Percentiles rank a stretch among this genome's conserved stretches.
Evolutionary conservation across 2,797 vertebrate species (phyloP).

Genomic region (Sebastiscus albofasciatus): DNA sequence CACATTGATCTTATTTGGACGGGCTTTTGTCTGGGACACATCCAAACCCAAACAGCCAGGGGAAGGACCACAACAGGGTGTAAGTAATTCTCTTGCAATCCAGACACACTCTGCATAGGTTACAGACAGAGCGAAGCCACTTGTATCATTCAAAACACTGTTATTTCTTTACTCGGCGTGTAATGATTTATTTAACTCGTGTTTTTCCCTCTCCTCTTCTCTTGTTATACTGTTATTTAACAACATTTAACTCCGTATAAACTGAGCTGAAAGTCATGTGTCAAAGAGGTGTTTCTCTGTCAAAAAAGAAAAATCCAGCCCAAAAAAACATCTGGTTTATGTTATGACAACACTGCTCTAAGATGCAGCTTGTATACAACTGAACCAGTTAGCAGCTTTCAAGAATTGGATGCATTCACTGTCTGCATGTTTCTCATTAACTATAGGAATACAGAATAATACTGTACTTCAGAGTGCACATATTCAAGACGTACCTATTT

Average conservation of each 20-base stretch:
- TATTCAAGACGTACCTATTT: conserved; percentile 31
- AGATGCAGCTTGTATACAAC: conserved; percentile 58
- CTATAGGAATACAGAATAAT: conserved; percentile 29
- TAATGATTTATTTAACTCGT: conserved; percentile 45
- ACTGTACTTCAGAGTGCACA: conserved; percentile 25
- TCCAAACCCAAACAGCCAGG: conserved; percentile 72
- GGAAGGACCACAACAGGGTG: conserved; percentile 69
- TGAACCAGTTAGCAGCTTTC: conserved; percentile 55
- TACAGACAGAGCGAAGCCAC: conserved; percentile 65
- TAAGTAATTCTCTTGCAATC: conserved; percentile 67
- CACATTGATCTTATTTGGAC: conserved; percentile 77
- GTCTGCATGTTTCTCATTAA: conserved; percentile 61
- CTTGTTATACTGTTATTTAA: conserved; percentile 17
- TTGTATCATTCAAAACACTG: conserved; percentile 47
- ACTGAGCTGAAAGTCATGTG: conserved; percentile 3
- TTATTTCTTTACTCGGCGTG: conserved; percentile 53
- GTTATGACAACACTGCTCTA: conserved; percentile 67
- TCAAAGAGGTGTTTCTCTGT: conserved; percentile 54
- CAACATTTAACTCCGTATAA: background rate
- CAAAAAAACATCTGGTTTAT: conserved; percentile 69
- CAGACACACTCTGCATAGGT: conserved; percentile 64
- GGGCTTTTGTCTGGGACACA: conserved; percentile 71
- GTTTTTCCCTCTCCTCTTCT: background rate
- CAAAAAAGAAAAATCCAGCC: conserved; percentile 19
- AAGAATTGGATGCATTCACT: conserved; percentile 53